A percentile compares a stretch with the other conserved stretches of the same genome.
Evolutionary conservation across 2,113 vertebrate species (phyloP).

Genomic region (Dissostichus mawsoni): DNA sequence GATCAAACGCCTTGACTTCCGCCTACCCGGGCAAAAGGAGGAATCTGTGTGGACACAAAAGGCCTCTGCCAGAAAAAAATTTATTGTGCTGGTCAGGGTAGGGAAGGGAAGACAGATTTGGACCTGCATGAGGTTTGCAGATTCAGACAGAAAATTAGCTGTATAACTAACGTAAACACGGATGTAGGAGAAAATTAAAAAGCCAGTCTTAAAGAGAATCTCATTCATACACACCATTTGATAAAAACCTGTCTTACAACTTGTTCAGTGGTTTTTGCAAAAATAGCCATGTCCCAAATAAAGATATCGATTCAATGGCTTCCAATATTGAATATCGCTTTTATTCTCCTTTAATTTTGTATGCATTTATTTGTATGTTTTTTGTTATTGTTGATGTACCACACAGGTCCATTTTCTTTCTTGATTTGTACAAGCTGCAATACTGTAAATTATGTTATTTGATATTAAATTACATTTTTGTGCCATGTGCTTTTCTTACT

Average conservation of each 20-base stretch:
- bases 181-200: not conserved
- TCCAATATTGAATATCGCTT: no score
- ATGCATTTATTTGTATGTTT: no score
- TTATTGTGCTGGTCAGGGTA: constrained; percentile 81
- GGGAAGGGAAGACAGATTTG: constrained; percentile 76
- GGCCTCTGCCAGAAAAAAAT: constrained; percentile 79
- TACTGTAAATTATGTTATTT: not conserved
- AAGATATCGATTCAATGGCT: no score
- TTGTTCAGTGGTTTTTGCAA: no score
- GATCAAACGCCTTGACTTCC: constrained; percentile 96
- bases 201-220: not conserved
- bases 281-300: not conserved
- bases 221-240: not conserved
- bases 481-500: not conserved
- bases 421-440: not conserved
- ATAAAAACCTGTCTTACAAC: not conserved
- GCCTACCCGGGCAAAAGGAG: constrained; percentile 89
- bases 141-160: constrained; percentile 34
- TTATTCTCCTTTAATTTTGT: no score
- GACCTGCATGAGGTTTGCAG: constrained; percentile 66
- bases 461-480: not conserved
- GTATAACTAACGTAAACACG: constrained; percentile 10
- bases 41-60: constrained; percentile 90
- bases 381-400: no score
- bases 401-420: no score